Conservation (phyloP, 2,888 invertebrate genomes). For the Zygogramma bicolorata region DNA sequence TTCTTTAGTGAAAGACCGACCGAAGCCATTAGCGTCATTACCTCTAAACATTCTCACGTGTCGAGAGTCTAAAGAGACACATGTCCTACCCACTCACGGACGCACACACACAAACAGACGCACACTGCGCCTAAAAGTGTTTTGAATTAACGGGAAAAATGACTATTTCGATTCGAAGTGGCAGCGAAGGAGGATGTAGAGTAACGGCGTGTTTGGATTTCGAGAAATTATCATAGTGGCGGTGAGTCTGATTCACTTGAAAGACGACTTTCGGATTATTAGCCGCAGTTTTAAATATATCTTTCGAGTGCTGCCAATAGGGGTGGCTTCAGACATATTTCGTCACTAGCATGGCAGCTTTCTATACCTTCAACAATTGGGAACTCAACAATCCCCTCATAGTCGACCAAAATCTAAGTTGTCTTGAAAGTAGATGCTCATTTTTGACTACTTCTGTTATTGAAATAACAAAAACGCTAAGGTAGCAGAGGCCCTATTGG, state of each 20-base stretch:
- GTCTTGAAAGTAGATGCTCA: no score
- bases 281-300: constrained; percentile 14
- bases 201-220: constrained; percentile 59
- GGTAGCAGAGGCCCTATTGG: no score
- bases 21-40: constrained; percentile 20
- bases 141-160: constrained; percentile 63
- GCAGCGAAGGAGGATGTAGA: constrained; percentile 58
- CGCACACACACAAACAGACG: constrained; percentile 32
- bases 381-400: no score
- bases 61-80: constrained; percentile 34
- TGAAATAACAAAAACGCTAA: no score
- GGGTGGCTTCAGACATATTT: neutral
- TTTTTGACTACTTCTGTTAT: no score
- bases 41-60: constrained; percentile 47
- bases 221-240: constrained; percentile 51
- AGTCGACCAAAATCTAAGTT: no score
- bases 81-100: constrained; percentile 46
- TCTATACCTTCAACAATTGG: no score
- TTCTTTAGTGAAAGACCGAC: neutral
- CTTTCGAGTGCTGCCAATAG: neutral
- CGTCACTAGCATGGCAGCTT: no score
- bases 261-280: neutral
- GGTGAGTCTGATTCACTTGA: constrained; percentile 9
- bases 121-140: constrained; percentile 50
- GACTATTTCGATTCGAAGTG: constrained; percentile 56